Evolutionary conservation across 2,797 vertebrate genomes (phyloP).

Genomic region (Ceryle rudis): DNA sequence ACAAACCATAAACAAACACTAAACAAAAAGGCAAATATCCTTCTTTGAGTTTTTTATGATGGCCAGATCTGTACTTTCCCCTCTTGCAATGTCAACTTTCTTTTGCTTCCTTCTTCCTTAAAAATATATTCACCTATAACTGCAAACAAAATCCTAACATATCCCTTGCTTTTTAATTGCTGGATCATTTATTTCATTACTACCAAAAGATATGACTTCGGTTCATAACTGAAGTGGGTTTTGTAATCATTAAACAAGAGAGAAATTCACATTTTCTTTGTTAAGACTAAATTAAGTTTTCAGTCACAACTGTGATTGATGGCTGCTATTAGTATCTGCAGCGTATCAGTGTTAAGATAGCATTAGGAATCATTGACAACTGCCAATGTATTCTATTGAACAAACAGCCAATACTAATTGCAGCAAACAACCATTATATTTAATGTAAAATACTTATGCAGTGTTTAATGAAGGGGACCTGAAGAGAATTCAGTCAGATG

Average conservation of each 20-base stretch:
- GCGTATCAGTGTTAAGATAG: neutral
- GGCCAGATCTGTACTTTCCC: neutral
- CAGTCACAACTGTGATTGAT: neutral
- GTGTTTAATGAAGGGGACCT: neutral
- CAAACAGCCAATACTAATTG: constrained; percentile 15
- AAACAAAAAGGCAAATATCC: neutral
- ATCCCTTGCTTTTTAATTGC: neutral
- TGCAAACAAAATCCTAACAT: neutral
- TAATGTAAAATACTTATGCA: neutral
- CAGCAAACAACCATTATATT: neutral
- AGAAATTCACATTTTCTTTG: neutral
- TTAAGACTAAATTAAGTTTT: constrained; percentile 4
- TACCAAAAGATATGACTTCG: neutral
- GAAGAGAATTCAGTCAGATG: neutral
- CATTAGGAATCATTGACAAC: constrained; percentile 17
- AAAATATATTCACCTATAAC: neutral
- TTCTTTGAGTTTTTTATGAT: neutral
- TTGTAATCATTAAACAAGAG: neutral
- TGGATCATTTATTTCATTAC: neutral
- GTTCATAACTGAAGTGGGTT: neutral
- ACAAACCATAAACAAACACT: neutral
- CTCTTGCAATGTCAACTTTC: neutral
- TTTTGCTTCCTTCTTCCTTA: neutral
- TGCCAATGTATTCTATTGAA: neutral
- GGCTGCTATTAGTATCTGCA: neutral